Conservation (phyloP, 2,113 vertebrate genomes). For the Athene cunicularia region DNA sequence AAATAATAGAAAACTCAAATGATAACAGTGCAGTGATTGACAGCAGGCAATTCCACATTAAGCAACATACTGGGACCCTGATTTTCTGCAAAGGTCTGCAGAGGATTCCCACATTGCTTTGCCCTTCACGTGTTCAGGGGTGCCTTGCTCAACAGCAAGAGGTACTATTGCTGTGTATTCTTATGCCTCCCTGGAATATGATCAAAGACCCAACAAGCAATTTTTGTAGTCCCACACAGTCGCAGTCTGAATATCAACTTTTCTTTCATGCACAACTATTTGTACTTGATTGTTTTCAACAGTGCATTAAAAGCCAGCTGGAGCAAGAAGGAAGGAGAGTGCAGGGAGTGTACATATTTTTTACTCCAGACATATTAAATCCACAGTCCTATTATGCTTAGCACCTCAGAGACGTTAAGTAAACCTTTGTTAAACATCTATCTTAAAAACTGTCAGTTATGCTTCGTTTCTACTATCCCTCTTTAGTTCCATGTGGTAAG, state of each 20-base stretch:
- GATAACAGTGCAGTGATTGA: neutral
- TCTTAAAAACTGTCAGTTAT: constrained; percentile 16
- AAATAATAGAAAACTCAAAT: constrained; percentile 1
- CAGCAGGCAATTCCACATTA: neutral
- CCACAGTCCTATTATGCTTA: constrained; percentile 5
- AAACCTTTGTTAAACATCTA: constrained; percentile 7
- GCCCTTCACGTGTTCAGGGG: neutral
- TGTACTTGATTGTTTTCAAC: neutral
- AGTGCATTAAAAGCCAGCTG: neutral
- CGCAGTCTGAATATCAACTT: neutral
- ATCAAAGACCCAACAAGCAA: neutral
- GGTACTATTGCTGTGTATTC: neutral
- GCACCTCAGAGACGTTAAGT: constrained; percentile 12
- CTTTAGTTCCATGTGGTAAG: neutral
- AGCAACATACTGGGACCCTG: neutral
- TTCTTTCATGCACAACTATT: constrained; percentile 14
- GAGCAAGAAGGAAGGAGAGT: neutral
- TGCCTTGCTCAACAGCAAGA: neutral
- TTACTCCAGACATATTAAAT: neutral
- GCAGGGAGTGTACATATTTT: neutral
- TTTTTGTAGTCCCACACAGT: neutral
- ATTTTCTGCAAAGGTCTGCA: neutral
- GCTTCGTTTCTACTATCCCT: neutral
- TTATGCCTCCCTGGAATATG: neutral
- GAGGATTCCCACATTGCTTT: neutral